Percentiles rank a stretch among this genome's conserved stretches.
phyloP scores from a whole-genome alignment of 2,888 invertebrate species.

The Bellardia bayeri region DNA sequence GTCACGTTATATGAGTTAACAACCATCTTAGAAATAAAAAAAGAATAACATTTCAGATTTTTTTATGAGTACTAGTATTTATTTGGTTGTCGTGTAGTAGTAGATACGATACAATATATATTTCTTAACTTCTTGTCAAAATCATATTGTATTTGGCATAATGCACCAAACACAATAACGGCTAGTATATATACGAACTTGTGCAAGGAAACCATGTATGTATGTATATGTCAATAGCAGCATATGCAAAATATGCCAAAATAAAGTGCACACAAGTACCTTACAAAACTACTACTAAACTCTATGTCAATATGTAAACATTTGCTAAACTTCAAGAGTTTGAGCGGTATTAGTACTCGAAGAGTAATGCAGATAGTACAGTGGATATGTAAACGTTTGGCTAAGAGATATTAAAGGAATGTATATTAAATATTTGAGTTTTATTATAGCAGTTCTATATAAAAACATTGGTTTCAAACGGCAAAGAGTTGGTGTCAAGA shows the following conservation, averaged over 20 bases:
- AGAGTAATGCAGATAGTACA: background rate
- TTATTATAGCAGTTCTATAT: too few species aligned
- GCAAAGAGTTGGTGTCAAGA: too few species aligned
- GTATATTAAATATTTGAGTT: too few species aligned
- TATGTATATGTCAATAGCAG: background rate
- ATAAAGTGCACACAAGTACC: slow-evolving; percentile 59
- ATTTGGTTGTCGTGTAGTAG: slow-evolving; percentile 38
- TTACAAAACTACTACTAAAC: slow-evolving; percentile 61
- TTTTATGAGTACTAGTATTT: slow-evolving; percentile 32
- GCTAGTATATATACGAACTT: background rate
- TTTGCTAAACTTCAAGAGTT: slow-evolving; percentile 11
- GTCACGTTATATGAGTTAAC: slow-evolving; percentile 79
- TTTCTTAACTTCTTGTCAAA: slow-evolving; percentile 71
- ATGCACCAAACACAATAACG: slow-evolving; percentile 54
- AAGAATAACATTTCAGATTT: slow-evolving; percentile 52
- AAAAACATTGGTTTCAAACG: too few species aligned
- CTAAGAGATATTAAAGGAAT: too few species aligned
- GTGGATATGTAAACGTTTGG: too few species aligned
- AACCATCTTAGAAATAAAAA: slow-evolving; percentile 65
- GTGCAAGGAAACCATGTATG: background rate
- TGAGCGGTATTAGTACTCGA: background rate
- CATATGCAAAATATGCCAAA: slow-evolving; percentile 44
- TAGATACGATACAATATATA: slow-evolving; percentile 54
- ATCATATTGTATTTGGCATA: slow-evolving; percentile 58
- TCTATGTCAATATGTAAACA: slow-evolving; percentile 56